Conservation (phyloP, 2,113 vertebrate genomes). For the Terrapene triunguis region DNA sequence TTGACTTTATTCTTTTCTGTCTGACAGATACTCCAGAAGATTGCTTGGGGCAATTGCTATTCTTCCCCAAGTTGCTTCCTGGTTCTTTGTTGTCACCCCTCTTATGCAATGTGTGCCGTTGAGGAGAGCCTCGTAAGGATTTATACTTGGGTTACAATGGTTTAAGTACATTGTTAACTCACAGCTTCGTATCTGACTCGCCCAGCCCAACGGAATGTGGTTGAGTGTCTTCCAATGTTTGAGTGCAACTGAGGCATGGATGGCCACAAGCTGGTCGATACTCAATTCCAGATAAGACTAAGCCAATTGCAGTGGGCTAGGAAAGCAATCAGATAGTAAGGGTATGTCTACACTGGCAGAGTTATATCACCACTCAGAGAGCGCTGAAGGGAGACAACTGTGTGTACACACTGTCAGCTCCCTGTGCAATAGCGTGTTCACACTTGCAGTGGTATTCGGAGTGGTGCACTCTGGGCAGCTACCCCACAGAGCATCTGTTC, state of each 20-base stretch:
- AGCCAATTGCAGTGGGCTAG: not conserved
- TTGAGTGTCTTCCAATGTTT: not conserved
- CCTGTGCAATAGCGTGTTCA: too few relatives aligned
- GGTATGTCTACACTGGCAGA: too few relatives aligned
- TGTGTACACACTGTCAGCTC: too few relatives aligned
- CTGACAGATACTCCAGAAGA: accelerated
- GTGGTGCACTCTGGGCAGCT: too few relatives aligned
- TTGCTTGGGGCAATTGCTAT: not conserved
- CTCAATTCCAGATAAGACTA: not conserved
- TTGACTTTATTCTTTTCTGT: not conserved
- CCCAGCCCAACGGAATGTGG: not conserved
- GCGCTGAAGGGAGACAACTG: too few relatives aligned
- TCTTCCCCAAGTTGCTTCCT: not conserved
- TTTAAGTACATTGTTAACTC: not conserved
- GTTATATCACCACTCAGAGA: too few relatives aligned
- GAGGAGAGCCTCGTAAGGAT: not conserved
- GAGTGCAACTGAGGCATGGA: not conserved
- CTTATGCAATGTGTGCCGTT: not conserved
- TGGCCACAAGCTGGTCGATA: not conserved
- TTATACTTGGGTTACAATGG: accelerated
- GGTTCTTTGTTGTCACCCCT: not conserved
- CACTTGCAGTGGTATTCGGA: too few relatives aligned
- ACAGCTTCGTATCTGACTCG: not conserved
- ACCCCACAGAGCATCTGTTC: too few relatives aligned
- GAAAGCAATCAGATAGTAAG: not conserved